Base-by-base conservation (phyloP, 2,797 vertebrate species). In the Astyanax mexicanus region DNA sequence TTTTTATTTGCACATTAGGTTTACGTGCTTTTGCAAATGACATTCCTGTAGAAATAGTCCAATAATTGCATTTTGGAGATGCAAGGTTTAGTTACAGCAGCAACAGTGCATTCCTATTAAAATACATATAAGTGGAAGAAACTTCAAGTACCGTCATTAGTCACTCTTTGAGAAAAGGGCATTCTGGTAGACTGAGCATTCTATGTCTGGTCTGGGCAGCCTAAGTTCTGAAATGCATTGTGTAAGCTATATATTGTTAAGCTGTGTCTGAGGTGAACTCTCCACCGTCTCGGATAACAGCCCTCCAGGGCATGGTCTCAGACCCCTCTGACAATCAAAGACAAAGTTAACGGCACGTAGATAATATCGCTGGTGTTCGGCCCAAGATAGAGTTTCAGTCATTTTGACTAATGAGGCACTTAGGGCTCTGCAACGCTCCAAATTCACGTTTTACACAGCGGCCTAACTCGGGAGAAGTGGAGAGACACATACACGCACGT, bases 331-430 rank as follows among this genome's bases (percentile, higher is more conserved):
- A 87, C 88, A 44, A 77, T 86, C 70, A 68, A 79, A 80, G 77
- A 88, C 83, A 77, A 85, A 77, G 84, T 71, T 84, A 81, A 85
- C 84, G 85, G 84, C 83, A 86, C 79, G 74, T 84, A 80, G 84
- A 88, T 89, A 88, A 89, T 88, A 74, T 82, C 87, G 88, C 90
- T 85, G 86, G 75, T 80, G 58, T 57, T 32, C 44, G 68, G 44
- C 74, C 75, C 79, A 64, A 71, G 80, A 77, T 88, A 74, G 80
- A 83, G 75, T 88, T 83, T 82, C 71, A 81, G 77, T 66, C 69
- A 62, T 32, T 57, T 78, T 40, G 27, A 77, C 66, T 71, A 25
- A 81, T 81, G 38, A 37, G 4, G 38, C 75, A 65, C 74, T 57
- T 37, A 29, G 62, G 60, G 66, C 64, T 61, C 70, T 74, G 65